Conservation (phyloP, 2,113 vertebrate species). For the Psittacara wagleri region DNA sequence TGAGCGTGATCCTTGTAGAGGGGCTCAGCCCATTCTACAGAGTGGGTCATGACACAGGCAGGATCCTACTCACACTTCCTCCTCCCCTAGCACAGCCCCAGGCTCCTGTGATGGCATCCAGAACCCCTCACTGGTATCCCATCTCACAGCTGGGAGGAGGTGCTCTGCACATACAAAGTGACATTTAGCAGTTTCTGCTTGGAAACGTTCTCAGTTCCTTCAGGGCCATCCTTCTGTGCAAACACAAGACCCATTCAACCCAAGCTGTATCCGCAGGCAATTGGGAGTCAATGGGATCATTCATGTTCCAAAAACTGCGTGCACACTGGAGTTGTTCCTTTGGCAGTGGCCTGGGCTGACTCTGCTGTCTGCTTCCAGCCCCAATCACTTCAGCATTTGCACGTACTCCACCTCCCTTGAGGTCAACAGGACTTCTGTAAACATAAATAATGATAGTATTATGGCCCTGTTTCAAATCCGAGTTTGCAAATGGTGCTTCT, state of each 20-base stretch:
- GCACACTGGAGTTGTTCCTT: neutral
- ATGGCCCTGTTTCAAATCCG: neutral
- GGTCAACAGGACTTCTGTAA: neutral
- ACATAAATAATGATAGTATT: neutral
- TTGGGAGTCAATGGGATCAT: constrained; percentile 19
- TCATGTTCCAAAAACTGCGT: neutral
- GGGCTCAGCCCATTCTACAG: neutral
- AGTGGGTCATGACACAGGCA: neutral
- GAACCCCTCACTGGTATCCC: neutral
- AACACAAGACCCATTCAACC: neutral
- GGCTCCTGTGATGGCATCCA: neutral
- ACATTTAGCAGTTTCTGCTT: neutral
- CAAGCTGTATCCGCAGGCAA: fast-evolving
- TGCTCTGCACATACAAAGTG: neutral
- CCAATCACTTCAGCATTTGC: neutral
- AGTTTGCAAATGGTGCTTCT: constrained; percentile 22
- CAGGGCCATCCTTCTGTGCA: neutral
- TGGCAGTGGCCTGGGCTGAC: neutral
- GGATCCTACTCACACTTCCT: neutral
- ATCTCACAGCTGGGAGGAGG: fast-evolving
- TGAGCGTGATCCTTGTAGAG: fast-evolving
- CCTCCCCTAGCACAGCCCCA: fast-evolving
- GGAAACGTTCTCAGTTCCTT: neutral
- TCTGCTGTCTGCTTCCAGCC: neutral
- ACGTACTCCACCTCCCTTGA: neutral